Percentiles rank a stretch among this genome's conserved stretches.
Conservation (phyloP, 1,140 invertebrate species). For the Neuroterus valhalla region DNA sequence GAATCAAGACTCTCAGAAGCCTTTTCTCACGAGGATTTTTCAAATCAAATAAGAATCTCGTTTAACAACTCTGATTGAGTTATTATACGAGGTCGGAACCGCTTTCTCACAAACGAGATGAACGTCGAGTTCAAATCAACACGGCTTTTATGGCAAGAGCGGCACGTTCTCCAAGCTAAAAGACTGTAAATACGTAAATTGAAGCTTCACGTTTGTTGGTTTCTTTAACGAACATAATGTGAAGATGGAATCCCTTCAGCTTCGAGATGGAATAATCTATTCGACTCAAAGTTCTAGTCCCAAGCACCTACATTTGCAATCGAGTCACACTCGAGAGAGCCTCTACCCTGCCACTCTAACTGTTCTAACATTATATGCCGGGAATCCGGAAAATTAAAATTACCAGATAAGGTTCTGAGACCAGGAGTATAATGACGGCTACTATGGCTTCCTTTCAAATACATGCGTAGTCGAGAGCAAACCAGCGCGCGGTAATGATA, state of each 20-base stretch:
- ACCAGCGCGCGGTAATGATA: neutral
- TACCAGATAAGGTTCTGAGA: slow-evolving; percentile 12
- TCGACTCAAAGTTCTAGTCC: neutral
- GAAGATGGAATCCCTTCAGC: slow-evolving; percentile 15
- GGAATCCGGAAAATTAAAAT: slow-evolving; percentile 23
- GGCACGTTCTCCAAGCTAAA: slow-evolving; percentile 23
- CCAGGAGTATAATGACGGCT: neutral
- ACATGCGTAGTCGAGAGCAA: neutral
- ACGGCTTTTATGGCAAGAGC: slow-evolving; percentile 8
- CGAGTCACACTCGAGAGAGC: neutral
- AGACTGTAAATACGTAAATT: slow-evolving; percentile 5
- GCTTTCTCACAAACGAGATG: slow-evolving; percentile 28
- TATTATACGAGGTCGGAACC: neutral
- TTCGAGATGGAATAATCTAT: slow-evolving; percentile 9
- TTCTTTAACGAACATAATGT: neutral
- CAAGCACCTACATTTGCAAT: slow-evolving; percentile 5
- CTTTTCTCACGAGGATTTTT: neutral
- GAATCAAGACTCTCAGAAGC: no score
- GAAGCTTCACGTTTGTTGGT: neutral
- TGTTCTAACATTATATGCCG: slow-evolving; percentile 9
- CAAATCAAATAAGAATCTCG: neutral
- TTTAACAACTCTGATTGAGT: slow-evolving; percentile 7
- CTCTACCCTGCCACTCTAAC: neutral
- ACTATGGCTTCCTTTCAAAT: slow-evolving; percentile 13
- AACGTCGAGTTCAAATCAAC: slow-evolving; percentile 16